Evolutionary conservation across 2,888 invertebrate genomes (phyloP), one percentile per base, ranked within the genome.

Genomic region (Mechanitis mazaeus): DNA sequence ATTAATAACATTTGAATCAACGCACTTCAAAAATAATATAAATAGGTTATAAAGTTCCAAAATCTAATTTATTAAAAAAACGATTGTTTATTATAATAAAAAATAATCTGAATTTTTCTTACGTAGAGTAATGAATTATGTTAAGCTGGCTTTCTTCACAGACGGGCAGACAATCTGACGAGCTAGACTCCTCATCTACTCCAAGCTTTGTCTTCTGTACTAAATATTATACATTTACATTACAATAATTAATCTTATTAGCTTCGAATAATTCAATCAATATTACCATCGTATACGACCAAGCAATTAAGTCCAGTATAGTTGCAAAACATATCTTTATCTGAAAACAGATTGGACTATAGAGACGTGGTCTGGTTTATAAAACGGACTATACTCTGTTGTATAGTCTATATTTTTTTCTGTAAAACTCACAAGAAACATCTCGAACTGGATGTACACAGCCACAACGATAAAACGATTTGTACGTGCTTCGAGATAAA

Each of bases 121-220:
- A 83, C 85, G 70, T 76, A 5, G 73, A 71, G 55, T 73, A 60
- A 60, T 83, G 78, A 33, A 83, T 68, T 58, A 74, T 76, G 3
- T 72, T 78, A 5, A 88, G 68, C 72, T 93, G 92, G 56, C 89
- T 90, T 77, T 93, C 93, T 0, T 86, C 86, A 70, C 93, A 93
- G 9, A 92, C 92, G 0, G 92, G 92, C 45, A 92, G 70, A 71
- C 93, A 93, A 33, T 72, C 67, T 2, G 72, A 71, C 55, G 86
- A 83, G 31, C 81, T 74, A 3, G 85, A 69, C 1, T 86, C 84
- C 4, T 76, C 75, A 45, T 85, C 78, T 45, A 79, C 76, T 1
- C 86, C 81, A 78, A 87, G 82, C 62, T 80, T 79, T 1, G 86
- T 81, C 71, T 89, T 91, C 58, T 87, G 73, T 1, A 87, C 81